A percentile compares a stretch with the other conserved stretches of the same genome.
Evolutionary conservation across 2,113 vertebrate genomes (phyloP).

Genomic region (Mastomys coucha): DNA sequence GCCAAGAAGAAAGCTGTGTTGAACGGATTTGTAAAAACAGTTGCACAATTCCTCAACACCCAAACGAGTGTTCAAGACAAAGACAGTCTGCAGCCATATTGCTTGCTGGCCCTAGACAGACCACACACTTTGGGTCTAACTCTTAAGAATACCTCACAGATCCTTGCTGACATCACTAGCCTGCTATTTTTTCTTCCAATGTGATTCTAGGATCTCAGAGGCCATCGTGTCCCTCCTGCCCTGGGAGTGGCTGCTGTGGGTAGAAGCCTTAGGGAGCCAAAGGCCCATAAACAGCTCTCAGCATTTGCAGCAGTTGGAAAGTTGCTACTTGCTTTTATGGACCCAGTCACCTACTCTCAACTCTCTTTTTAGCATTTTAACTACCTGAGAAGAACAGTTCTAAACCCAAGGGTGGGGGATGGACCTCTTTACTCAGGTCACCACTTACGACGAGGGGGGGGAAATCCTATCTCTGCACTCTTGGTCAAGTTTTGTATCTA

Average conservation of each 20-base stretch:
- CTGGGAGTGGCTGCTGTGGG: not conserved
- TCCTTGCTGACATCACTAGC: not conserved
- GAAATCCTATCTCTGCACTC: not conserved
- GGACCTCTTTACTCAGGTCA: not conserved
- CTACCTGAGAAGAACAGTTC: not conserved
- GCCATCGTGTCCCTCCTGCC: not conserved
- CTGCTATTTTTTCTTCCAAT: not conserved
- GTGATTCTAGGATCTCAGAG: not conserved
- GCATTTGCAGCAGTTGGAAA: not conserved
- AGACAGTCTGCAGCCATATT: not conserved
- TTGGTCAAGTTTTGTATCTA: not conserved
- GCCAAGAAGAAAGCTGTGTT: not conserved
- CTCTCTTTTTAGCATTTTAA: not conserved
- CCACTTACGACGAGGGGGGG: rapidly evolving
- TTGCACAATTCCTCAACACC: not conserved
- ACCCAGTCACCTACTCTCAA: not conserved
- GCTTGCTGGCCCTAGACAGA: not conserved
- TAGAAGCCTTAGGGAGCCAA: not conserved
- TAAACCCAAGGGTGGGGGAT: not conserved
- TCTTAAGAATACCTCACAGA: not conserved
- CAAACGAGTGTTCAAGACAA: not conserved
- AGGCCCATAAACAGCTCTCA: not conserved
- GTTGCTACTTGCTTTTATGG: not conserved
- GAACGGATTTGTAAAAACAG: not conserved
- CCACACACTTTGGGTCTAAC: not conserved